phyloP scores from a whole-genome alignment of 2,113 vertebrate species.

The Ciconia boyciana region DNA sequence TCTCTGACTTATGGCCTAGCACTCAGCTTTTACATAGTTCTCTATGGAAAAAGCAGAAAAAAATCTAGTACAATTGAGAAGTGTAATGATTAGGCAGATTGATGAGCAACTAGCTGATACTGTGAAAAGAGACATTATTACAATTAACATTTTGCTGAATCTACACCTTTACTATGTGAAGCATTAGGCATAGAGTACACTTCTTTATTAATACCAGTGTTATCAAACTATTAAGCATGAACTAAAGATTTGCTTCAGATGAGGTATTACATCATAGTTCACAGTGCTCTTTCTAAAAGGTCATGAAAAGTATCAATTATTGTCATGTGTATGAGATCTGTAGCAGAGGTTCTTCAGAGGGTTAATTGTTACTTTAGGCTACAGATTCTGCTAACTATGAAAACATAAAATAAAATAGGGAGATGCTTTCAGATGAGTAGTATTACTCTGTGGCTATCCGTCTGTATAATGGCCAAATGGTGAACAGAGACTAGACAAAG shows the following conservation, averaged over 20 bases:
- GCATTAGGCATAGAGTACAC: not conserved
- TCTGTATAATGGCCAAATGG: not conserved
- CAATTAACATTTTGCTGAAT: conserved; percentile 46
- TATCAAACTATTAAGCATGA: conserved; percentile 7
- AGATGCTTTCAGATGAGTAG: not conserved
- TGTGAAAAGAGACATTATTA: not conserved
- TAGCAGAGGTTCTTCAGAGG: conserved; percentile 6
- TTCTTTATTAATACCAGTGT: conserved; percentile 37
- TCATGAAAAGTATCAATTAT: not conserved
- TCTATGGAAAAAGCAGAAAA: not conserved
- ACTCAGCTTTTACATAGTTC: not conserved
- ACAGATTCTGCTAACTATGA: not conserved
- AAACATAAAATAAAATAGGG: not conserved
- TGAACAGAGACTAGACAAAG: not conserved
- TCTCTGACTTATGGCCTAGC: not conserved
- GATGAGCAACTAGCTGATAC: not conserved
- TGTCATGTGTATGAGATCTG: not conserved
- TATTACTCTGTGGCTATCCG: not conserved
- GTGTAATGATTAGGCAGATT: not conserved
- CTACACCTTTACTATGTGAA: not conserved
- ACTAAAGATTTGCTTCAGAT: not conserved
- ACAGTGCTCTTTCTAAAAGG: not conserved
- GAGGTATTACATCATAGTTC: conserved; percentile 35
- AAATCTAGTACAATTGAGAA: not conserved
- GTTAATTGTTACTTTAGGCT: conserved; percentile 36